These are phyloP conservation scores for Cotesia chilonis DNA, from an alignment of 1,140 invertebrate genomes.

Conservation along the genomic window DNA sequence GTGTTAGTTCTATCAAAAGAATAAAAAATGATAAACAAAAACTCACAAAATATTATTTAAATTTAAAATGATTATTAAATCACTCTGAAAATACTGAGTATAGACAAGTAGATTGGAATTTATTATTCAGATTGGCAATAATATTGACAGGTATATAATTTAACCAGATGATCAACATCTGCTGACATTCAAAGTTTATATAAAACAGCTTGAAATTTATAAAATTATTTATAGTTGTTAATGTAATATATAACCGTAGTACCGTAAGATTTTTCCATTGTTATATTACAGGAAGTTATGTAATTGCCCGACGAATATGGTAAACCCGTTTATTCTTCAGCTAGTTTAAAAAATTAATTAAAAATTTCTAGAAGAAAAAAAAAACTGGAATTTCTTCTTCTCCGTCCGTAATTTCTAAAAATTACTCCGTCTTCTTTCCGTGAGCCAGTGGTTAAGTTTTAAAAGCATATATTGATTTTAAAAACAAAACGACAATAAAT, in stretches of 20 bases:
- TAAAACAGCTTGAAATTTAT: too few relatives aligned
- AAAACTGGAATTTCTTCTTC: conserved; percentile 1
- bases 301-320: conserved; percentile 42
- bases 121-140: too few relatives aligned
- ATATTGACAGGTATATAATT: too few relatives aligned
- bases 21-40: conserved; percentile 32
- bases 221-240: conserved; percentile 8
- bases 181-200: too few relatives aligned
- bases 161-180: too few relatives aligned
- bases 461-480: too few relatives aligned
- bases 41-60: background rate
- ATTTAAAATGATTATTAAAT: too few relatives aligned
- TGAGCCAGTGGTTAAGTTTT: too few relatives aligned
- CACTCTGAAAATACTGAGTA: background rate
- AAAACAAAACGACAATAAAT: too few relatives aligned
- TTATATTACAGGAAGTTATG: conserved; percentile 43
- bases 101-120: background rate
- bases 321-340: conserved; percentile 35
- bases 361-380: too few relatives aligned
- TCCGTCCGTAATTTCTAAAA: too few relatives aligned
- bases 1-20: conserved; percentile 85
- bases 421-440: too few relatives aligned
- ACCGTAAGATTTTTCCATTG: conserved; percentile 43
- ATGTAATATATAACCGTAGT: conserved; percentile 26
- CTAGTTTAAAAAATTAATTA: conserved; percentile 28